Evolutionary conservation across 2,113 vertebrate species (phyloP).

Genomic region (Chrysemys picta): DNA sequence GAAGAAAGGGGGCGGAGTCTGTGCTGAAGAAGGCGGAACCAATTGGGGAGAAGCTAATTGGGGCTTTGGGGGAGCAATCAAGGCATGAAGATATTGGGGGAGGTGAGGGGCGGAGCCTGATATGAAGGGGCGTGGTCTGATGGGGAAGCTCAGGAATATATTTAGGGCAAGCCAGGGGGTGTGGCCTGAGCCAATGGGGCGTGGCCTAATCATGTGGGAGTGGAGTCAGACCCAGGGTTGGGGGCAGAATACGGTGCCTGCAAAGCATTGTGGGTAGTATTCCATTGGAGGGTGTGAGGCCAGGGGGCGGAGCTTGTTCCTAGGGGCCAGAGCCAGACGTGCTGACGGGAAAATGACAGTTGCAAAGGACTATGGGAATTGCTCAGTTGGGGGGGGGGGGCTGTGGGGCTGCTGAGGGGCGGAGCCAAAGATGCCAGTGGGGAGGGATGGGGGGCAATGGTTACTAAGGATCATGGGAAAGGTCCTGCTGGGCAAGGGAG

Average conservation of each 20-base stretch:
- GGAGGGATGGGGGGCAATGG: neutral
- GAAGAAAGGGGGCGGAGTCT: neutral
- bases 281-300: neutral
- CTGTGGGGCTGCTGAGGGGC: neutral
- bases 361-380: neutral
- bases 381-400: neutral
- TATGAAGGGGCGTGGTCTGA: neutral
- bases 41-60: neutral
- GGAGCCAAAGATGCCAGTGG: neutral
- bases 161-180: neutral
- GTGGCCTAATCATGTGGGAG: too few species aligned
- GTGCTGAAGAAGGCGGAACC: neutral
- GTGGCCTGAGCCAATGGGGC: neutral
- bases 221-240: neutral
- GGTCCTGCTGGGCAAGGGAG: neutral
- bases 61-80: neutral
- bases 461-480: neutral
- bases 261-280: neutral
- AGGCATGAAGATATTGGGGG: neutral
- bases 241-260: neutral
- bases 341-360: too few species aligned
- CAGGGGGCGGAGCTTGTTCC: neutral
- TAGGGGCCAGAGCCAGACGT: too few species aligned
- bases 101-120: neutral
- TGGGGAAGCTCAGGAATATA: neutral